Percentiles rank a stretch among this genome's conserved stretches.
These are phyloP conservation scores for Prionailurus viverrinus DNA, from an alignment of 2,113 vertebrate genomes.

Conservation along the genomic window DNA sequence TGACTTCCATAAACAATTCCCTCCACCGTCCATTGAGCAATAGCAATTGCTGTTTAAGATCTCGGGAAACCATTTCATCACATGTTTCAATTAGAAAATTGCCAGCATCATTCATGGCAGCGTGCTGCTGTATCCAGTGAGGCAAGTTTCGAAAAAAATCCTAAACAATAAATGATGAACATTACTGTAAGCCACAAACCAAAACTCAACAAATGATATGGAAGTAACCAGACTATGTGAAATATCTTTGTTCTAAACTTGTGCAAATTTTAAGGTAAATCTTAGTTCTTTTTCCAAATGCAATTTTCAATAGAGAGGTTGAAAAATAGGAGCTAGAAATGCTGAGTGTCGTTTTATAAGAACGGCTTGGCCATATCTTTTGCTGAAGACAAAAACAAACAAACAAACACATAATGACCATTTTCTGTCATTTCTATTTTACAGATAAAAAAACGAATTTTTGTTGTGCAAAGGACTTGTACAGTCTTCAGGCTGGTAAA, in stretches of 20 bases:
- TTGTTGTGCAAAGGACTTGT: background rate
- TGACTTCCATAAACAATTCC: conserved; percentile 94
- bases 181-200: background rate
- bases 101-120: conserved; percentile 98
- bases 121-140: conserved; percentile 97
- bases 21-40: conserved; percentile 93
- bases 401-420: background rate
- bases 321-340: conserved; percentile 22
- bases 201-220: background rate
- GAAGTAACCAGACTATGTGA: background rate
- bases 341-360: background rate
- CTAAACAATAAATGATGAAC: conserved; percentile 68
- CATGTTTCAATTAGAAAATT: conserved; percentile 99
- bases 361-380: background rate
- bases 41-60: conserved; percentile 97
- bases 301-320: background rate
- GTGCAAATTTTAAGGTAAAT: background rate
- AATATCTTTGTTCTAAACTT: background rate
- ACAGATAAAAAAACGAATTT: background rate
- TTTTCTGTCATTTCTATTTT: background rate
- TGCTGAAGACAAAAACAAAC: background rate
- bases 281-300: conserved; percentile 6
- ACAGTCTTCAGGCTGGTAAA: background rate
- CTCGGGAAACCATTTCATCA: conserved; percentile 96
- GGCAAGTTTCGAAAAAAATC: conserved; percentile 89